Conservation (phyloP, 2,888 invertebrate species). For the Tetrapedia diversipes region DNA sequence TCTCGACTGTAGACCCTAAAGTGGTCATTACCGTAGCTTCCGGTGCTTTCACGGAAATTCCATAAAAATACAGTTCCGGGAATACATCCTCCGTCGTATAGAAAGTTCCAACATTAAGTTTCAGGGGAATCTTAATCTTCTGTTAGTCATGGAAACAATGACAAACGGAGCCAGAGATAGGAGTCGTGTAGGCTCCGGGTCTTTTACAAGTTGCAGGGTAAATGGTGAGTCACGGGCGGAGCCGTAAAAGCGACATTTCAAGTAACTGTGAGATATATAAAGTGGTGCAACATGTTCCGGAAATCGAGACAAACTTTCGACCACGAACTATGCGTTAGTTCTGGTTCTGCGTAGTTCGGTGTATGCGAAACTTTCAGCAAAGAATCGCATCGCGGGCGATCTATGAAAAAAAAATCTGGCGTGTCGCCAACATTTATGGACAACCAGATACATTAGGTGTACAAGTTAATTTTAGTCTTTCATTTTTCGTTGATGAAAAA, state of each 20-base stretch:
- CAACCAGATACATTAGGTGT: too few species aligned
- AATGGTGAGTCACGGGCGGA: constrained; percentile 47
- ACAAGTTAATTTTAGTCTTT: too few species aligned
- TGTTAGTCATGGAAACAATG: neutral
- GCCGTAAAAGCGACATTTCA: constrained; percentile 50
- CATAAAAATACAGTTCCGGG: too few species aligned
- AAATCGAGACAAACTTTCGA: constrained; percentile 60
- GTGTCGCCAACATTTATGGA: constrained; percentile 1
- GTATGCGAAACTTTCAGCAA: constrained; percentile 22
- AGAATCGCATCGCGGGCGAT: too few species aligned
- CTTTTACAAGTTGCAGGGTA: constrained; percentile 21
- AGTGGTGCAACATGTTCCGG: constrained; percentile 28
- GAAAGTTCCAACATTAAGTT: neutral
- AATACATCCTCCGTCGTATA: too few species aligned
- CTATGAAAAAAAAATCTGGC: too few species aligned
- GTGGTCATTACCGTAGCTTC: too few species aligned
- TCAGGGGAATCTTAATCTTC: neutral
- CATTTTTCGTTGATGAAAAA: too few species aligned
- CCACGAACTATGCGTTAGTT: constrained; percentile 27
- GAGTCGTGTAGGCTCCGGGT: constrained; percentile 8
- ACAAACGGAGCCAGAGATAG: constrained; percentile 2
- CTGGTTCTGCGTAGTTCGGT: constrained; percentile 38
- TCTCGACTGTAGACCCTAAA: too few species aligned
- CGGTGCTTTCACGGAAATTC: too few species aligned
- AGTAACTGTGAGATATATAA: constrained; percentile 50